Conservation (phyloP, 2,113 vertebrate species). For the Oryctolagus cuniculus region mOryCun1.1 NC_091445.1:31856001-31856500, state of each 20-base stretch:
- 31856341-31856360: background rate
- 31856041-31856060: background rate
- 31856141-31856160: background rate
- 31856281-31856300: background rate
- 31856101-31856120: background rate
- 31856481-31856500: too few species aligned
- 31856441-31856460: too few species aligned
- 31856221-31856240: background rate
- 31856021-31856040: background rate
- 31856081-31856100: background rate
- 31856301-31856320: background rate
- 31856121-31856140: background rate
- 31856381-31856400: background rate
- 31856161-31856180: background rate
- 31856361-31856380: background rate
- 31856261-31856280: background rate
- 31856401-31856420: background rate
- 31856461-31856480: too few species aligned
- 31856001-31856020: slow-evolving; percentile 17
- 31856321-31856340: background rate
- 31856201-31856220: background rate
- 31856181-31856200: background rate
- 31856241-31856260: background rate
- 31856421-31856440: too few species aligned
- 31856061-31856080: background rate